Conservation (phyloP, 2,113 vertebrate species). For the Podocnemis expansa region DNA sequence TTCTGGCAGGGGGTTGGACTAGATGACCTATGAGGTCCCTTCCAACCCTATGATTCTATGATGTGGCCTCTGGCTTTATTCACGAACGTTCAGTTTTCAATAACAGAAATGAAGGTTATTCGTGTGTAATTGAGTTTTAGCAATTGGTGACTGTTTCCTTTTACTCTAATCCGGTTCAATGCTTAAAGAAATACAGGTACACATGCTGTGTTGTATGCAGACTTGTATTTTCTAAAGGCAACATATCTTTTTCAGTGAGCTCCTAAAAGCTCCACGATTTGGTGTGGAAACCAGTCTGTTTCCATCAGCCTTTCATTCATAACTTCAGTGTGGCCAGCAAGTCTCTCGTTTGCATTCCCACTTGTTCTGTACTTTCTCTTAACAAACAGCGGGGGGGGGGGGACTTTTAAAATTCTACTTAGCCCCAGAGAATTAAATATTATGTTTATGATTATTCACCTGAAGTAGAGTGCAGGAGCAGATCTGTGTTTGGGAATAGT, state of each 20-base stretch:
- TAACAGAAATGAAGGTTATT: background rate
- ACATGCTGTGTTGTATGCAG: background rate
- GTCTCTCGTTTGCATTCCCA: background rate
- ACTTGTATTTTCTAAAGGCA: background rate
- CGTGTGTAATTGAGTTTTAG: slow-evolving; percentile 37
- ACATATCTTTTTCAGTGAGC: background rate
- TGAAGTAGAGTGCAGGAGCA: background rate
- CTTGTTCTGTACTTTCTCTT: background rate
- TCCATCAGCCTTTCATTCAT: background rate
- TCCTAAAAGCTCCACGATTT: background rate
- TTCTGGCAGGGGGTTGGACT: no score
- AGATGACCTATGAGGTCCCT: no score
- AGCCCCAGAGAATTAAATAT: background rate
- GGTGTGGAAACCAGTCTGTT: background rate
- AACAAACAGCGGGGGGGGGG: background rate
- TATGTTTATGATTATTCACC: background rate
- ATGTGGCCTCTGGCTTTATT: background rate
- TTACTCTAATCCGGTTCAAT: slow-evolving; percentile 35
- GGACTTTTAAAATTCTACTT: background rate
- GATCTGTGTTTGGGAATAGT: background rate
- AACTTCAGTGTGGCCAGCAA: background rate
- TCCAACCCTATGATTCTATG: no score
- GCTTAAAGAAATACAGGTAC: background rate
- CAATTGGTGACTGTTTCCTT: slow-evolving; percentile 37
- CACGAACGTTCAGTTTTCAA: background rate